phyloP scores from a whole-genome alignment of 2,888 invertebrate genomes.

The Psylliodes chrysocephalus region DNA sequence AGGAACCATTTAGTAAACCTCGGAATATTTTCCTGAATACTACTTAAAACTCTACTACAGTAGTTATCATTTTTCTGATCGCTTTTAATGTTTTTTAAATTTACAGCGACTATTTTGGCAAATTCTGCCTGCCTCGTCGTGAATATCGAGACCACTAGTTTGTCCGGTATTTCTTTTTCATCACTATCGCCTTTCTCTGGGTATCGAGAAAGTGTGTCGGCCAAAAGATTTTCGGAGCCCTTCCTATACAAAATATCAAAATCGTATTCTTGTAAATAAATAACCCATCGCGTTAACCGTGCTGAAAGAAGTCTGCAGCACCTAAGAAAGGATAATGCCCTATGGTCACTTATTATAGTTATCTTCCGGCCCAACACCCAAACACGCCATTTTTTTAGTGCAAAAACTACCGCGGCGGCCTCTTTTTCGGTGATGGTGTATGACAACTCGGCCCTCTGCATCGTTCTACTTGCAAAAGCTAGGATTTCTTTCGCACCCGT shows the following conservation, averaged over 20 bases:
- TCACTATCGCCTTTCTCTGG: too few species aligned
- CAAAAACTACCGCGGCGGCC: slow-evolving; percentile 6
- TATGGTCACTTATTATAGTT: slow-evolving; percentile 22
- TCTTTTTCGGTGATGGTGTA: slow-evolving; percentile 31
- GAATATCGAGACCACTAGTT: too few species aligned
- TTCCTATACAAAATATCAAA: slow-evolving; percentile 12
- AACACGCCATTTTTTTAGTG: slow-evolving; percentile 16
- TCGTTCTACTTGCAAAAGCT: slow-evolving; percentile 11
- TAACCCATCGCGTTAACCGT: slow-evolving; percentile 13
- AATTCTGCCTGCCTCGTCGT: too few species aligned
- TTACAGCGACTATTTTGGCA: too few species aligned
- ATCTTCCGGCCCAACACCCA: slow-evolving; percentile 17
- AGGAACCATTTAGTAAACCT: slow-evolving; percentile 15
- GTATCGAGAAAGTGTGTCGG: slow-evolving; percentile 24
- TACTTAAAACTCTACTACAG: too few species aligned
- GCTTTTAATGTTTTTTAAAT: too few species aligned
- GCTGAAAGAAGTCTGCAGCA: slow-evolving; percentile 14
- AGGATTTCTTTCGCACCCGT: background rate
- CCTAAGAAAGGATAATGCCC: slow-evolving; percentile 20
- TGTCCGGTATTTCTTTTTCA: too few species aligned
- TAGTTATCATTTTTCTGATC: too few species aligned
- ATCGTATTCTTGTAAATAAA: too few species aligned
- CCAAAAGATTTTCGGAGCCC: slow-evolving; percentile 19
- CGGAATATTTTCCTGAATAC: too few species aligned
- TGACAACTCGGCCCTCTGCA: slow-evolving; percentile 5